These are phyloP conservation scores for Zaprionus inermis DNA, from an alignment of 1,140 invertebrate genomes.

Conservation along the genomic window DNA sequence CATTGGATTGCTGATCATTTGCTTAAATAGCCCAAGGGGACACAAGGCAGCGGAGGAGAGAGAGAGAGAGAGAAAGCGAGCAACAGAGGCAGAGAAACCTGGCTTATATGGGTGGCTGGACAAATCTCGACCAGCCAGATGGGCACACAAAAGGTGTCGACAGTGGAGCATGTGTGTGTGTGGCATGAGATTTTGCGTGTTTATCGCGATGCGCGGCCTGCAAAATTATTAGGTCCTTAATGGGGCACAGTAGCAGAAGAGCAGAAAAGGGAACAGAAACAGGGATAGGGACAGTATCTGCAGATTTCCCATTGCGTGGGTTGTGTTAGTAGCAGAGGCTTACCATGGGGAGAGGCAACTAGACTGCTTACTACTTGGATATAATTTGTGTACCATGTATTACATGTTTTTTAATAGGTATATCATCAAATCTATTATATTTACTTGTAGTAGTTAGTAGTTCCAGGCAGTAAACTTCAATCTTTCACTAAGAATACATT, in stretches of 20 bases:
- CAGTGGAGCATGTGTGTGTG: constrained; percentile 8
- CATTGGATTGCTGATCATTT: constrained; percentile 73
- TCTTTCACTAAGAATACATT: too few relatives aligned
- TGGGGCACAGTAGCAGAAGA: not conserved
- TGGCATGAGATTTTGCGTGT: constrained; percentile 68
- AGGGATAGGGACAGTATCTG: not conserved
- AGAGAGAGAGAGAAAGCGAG: constrained; percentile 4
- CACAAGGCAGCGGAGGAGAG: constrained; percentile 31
- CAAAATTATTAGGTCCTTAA: constrained; percentile 64
- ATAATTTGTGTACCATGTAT: not conserved
- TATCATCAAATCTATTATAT: not conserved
- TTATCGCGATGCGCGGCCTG: constrained; percentile 67
- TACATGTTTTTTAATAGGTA: not conserved
- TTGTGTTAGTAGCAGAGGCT: not conserved
- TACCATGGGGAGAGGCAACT: not conserved
- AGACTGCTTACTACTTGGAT: not conserved
- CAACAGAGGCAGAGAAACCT: constrained; percentile 26
- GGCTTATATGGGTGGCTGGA: constrained; percentile 75
- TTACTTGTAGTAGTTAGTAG: not conserved
- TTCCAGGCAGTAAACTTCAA: not conserved
- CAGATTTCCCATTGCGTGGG: not conserved
- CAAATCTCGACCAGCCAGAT: constrained; percentile 52
- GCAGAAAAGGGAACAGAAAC: not conserved
- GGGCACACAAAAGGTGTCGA: constrained; percentile 58
- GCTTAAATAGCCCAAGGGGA: constrained; percentile 79